Evolutionary conservation across 2,888 invertebrate species (phyloP).

Genomic region (Mythimna pallens): DNA sequence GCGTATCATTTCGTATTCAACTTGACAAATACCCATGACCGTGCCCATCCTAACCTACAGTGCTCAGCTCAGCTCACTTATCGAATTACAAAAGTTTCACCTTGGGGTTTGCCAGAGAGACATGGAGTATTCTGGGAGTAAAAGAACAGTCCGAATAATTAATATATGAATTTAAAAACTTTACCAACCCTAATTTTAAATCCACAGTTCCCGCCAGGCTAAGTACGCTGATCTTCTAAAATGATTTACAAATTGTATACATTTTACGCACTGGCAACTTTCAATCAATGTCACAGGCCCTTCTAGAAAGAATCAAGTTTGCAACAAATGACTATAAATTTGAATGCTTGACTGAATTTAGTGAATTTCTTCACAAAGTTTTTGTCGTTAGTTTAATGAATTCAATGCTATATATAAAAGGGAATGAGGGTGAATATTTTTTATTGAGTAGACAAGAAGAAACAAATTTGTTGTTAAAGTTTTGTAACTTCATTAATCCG

Average conservation of each 20-base stretch:
- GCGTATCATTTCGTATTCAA: no score
- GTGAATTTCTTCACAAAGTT: constrained; percentile 51
- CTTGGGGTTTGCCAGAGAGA: no score
- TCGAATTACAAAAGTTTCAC: no score
- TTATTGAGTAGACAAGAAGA: constrained; percentile 46
- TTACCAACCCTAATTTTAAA: constrained; percentile 34
- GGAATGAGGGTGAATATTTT: constrained; percentile 49
- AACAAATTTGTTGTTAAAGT: constrained; percentile 39
- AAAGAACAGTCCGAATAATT: no score
- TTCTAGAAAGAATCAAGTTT: constrained; percentile 62
- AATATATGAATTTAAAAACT: not conserved
- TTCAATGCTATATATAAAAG: constrained; percentile 44
- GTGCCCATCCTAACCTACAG: no score
- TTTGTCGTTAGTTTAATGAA: constrained; percentile 55
- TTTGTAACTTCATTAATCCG: constrained; percentile 51
- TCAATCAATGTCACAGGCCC: constrained; percentile 71
- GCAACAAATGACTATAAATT: constrained; percentile 56
- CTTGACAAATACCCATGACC: no score
- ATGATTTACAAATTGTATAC: constrained; percentile 72
- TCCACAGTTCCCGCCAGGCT: constrained; percentile 64
- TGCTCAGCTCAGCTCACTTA: no score
- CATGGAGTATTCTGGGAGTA: no score
- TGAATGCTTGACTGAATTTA: constrained; percentile 44
- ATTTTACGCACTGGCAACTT: constrained; percentile 77
- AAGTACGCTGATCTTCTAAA: constrained; percentile 63